Percentiles rank a stretch among this genome's conserved stretches.
Conservation (phyloP, 2,113 vertebrate genomes). For the Lasiurus borealis region DNA sequence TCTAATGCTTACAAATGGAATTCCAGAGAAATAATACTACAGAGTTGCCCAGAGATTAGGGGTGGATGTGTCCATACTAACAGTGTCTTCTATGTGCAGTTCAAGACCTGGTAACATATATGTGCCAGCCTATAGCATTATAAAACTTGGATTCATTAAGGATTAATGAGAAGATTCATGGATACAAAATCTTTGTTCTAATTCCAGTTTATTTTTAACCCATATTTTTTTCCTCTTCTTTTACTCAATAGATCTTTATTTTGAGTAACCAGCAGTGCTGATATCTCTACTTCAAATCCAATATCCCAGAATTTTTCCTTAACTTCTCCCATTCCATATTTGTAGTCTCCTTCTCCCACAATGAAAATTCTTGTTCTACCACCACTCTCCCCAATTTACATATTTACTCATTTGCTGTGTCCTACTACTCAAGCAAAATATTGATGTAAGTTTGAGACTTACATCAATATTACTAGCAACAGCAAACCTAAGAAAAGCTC, state of each 20-base stretch:
- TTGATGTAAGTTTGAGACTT: neutral
- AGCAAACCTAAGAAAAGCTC: slow-evolving; percentile 1
- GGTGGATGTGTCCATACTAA: neutral
- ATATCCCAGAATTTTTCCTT: neutral
- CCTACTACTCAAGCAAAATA: neutral
- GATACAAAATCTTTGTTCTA: neutral
- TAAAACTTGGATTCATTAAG: neutral
- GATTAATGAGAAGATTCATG: neutral
- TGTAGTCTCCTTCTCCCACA: neutral
- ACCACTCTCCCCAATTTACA: neutral
- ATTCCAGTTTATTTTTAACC: neutral
- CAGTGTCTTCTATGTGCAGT: neutral
- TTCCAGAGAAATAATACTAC: neutral
- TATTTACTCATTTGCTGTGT: neutral
- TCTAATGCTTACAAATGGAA: neutral
- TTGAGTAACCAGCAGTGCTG: neutral
- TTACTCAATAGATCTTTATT: neutral
- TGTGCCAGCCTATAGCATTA: neutral
- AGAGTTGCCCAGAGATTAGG: neutral
- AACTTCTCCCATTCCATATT: neutral
- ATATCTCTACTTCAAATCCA: neutral
- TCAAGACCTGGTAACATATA: neutral
- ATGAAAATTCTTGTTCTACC: neutral
- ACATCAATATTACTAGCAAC: neutral
- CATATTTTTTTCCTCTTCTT: neutral